phyloP scores from a whole-genome alignment of 2,797 vertebrate genomes.

The Erpetoichthys calabaricus region DNA sequence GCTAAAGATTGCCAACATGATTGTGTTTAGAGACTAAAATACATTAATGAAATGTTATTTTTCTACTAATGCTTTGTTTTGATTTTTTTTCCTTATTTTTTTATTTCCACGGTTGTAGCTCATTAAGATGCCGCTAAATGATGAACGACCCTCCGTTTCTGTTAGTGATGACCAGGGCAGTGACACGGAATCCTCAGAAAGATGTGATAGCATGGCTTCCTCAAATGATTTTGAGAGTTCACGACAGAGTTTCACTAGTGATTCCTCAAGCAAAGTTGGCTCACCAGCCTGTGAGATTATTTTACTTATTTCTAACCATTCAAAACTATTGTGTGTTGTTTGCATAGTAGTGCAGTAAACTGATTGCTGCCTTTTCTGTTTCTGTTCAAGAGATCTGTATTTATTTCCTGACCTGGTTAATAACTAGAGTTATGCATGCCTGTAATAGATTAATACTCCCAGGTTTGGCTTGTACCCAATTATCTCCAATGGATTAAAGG shows the following conservation, averaged over 20 bases:
- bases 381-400: not conserved
- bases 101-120: conserved; percentile 19
- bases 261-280: conserved; percentile 75
- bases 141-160: conserved; percentile 47
- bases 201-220: conserved; percentile 62
- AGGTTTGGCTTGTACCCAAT: too few relatives aligned
- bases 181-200: conserved; percentile 61
- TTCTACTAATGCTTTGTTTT: conserved; percentile 12
- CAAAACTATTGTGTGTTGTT: too few relatives aligned
- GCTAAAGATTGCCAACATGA: too few relatives aligned
- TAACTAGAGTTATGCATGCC: too few relatives aligned
- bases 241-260: conserved; percentile 75
- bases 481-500: too few relatives aligned
- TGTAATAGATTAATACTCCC: too few relatives aligned
- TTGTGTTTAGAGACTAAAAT: too few relatives aligned
- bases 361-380: not conserved
- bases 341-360: not conserved
- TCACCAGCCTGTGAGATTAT: conserved; percentile 70
- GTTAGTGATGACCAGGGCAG: conserved; percentile 62
- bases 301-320: conserved; percentile 6
- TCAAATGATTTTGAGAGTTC: conserved; percentile 67
- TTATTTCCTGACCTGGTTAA: too few relatives aligned
- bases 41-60: conserved; percentile 12
- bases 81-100: conserved; percentile 27
- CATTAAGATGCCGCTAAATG: conserved; percentile 67